Percentiles rank a stretch among this genome's conserved stretches.
These are phyloP conservation scores for Crocidura indochinensis DNA, from an alignment of 2,797 vertebrate species.

Conservation along the genomic window DNA sequence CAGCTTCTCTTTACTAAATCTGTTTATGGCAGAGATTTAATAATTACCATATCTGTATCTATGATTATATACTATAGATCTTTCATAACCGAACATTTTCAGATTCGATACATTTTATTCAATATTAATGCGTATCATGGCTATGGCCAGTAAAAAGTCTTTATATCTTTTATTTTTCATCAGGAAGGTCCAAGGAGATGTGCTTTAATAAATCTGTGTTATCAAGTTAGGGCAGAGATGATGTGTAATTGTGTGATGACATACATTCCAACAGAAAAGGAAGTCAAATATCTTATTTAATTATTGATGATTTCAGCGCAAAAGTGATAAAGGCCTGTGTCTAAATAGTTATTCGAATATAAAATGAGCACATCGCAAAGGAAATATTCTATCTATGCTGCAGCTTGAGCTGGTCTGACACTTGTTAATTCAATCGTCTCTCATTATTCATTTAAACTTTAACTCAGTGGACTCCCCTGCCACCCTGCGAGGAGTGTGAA, in stretches of 20 bases:
- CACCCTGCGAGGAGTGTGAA: conserved; percentile 38
- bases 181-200: not conserved
- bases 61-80: not conserved
- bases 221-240: not conserved
- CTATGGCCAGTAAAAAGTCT: not conserved
- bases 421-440: conserved; percentile 13
- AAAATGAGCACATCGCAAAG: not conserved
- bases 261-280: not conserved
- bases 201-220: not conserved
- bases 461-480: not conserved
- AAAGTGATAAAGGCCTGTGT: not conserved
- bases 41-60: not conserved
- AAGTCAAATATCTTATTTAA: conserved; percentile 38
- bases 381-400: not conserved
- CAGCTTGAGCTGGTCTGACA: not conserved
- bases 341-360: not conserved
- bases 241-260: not conserved
- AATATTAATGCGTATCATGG: not conserved
- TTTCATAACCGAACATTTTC: conserved; percentile 3
- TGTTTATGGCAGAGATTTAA: too few relatives aligned
- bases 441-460: conserved; percentile 43
- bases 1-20: not conserved
- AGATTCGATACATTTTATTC: conserved; percentile 10
- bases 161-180: conserved; percentile 53
- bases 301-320: not conserved